Evolutionary conservation across 1,140 invertebrate species (phyloP).

Genomic region (Bombus pascuorum): DNA sequence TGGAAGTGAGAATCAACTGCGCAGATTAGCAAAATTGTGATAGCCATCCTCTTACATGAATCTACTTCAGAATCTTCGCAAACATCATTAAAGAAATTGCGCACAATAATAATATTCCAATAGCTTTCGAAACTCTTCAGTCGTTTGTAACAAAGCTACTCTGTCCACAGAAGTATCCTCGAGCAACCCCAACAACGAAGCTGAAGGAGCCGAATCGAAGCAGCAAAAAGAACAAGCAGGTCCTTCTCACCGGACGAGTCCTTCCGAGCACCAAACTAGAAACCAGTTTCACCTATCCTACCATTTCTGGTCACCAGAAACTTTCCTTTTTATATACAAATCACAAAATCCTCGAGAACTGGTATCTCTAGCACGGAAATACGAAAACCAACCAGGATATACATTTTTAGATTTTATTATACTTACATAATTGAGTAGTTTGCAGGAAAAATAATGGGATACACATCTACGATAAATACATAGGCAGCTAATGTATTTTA

Average conservation of each 20-base stretch:
- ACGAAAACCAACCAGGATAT: background rate
- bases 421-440: background rate
- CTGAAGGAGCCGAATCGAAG: background rate
- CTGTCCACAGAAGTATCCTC: no score
- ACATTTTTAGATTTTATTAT: background rate
- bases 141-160: background rate
- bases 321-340: background rate
- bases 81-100: no score
- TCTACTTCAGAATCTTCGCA: background rate
- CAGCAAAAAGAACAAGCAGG: background rate
- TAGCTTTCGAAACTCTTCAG: background rate
- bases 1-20: constrained; percentile 34
- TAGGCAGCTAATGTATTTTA: background rate
- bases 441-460: no score
- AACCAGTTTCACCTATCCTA: constrained; percentile 37
- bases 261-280: constrained; percentile 1
- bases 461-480: background rate
- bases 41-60: background rate
- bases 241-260: background rate
- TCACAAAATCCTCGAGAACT: background rate
- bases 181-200: background rate
- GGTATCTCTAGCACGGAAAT: background rate
- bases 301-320: constrained; percentile 7
- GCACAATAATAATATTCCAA: background rate
- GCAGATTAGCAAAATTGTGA: constrained; percentile 13